Evolutionary conservation across 53 echinoderm and acorn worm genomes (phyloP).

Genomic region (Luidia sarsii): DNA sequence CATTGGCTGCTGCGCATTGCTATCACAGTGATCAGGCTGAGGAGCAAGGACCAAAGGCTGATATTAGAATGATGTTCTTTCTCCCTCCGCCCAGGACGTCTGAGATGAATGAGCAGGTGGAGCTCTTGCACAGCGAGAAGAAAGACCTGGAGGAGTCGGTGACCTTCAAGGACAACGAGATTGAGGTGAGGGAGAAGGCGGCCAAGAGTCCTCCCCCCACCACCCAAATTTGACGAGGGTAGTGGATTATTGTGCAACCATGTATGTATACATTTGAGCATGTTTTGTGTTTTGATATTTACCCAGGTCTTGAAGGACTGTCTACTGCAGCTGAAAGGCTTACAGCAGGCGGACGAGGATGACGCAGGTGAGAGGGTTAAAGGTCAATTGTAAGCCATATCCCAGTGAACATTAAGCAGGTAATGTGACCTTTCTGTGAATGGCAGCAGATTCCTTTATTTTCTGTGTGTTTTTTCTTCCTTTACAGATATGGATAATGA

Average conservation of each 20-base stretch:
- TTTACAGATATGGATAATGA: slow-evolving; percentile 78
- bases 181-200: slow-evolving; percentile 57
- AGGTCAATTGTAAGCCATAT: too few relatives aligned
- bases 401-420: too few relatives aligned
- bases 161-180: slow-evolving; percentile 74
- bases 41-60: too few relatives aligned
- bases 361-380: slow-evolving; percentile 71
- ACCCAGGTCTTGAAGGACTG: slow-evolving; percentile 95
- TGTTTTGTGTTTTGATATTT: not conserved
- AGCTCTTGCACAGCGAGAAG: slow-evolving; percentile 38
- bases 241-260: too few relatives aligned
- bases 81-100: slow-evolving; percentile 49
- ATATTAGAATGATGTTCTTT: too few relatives aligned
- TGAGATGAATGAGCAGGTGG: slow-evolving; percentile 53
- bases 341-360: slow-evolving; percentile 73
- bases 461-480: not conserved
- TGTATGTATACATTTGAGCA: not conserved
- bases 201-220: too few relatives aligned
- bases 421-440: too few relatives aligned
- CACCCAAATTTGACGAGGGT: too few relatives aligned
- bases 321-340: slow-evolving; percentile 86
- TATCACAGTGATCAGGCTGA: too few relatives aligned
- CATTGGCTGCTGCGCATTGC: too few relatives aligned
- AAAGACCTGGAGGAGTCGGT: slow-evolving; percentile 68
- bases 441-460: too few relatives aligned